Evolutionary conservation across 2,888 invertebrate genomes (phyloP).

Genomic region (Eilema caniola): DNA sequence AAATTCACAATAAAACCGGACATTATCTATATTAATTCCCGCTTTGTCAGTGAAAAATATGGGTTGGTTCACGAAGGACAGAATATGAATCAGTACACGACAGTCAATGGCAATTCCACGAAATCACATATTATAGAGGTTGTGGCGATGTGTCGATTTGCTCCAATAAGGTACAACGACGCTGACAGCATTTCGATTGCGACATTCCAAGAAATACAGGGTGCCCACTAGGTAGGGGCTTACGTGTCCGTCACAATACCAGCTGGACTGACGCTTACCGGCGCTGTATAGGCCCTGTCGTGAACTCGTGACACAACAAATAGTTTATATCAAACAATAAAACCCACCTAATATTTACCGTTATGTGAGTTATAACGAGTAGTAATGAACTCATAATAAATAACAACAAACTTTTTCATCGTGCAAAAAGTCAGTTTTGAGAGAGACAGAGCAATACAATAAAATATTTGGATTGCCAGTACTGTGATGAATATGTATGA

Average conservation of each 20-base stretch:
- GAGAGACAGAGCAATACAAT: no score
- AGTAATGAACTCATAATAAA: not conserved
- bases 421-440: no score
- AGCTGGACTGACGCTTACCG: not conserved
- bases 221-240: not conserved
- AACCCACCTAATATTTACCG: not conserved
- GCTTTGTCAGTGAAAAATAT: not conserved
- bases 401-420: not conserved
- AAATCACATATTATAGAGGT: conserved; percentile 16
- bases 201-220: conserved; percentile 22
- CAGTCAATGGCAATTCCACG: conserved; percentile 5
- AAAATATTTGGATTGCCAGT: no score
- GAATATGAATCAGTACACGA: not conserved
- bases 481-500: no score
- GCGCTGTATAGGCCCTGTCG: not conserved
- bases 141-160: conserved; percentile 26
- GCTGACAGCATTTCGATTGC: conserved; percentile 34
- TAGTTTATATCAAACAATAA: not conserved
- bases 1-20: not conserved
- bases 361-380: not conserved
- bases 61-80: not conserved
- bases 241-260: conserved; percentile 19
- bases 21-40: not conserved
- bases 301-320: not conserved
- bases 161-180: conserved; percentile 30